Conservation (phyloP, 2,113 vertebrate genomes). For the Malurus cyaneus region DNA sequence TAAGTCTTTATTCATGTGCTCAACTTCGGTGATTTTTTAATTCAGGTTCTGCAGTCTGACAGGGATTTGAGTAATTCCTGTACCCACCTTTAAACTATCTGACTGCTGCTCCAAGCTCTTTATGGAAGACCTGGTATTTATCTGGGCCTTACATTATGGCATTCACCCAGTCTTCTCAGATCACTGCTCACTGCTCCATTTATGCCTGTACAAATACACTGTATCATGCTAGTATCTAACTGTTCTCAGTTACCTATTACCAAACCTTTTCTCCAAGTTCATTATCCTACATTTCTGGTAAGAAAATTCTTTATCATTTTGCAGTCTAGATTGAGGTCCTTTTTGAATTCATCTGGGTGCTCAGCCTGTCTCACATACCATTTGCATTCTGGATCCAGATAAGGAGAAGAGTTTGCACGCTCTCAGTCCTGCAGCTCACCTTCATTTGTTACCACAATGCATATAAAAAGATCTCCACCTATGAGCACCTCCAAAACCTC, state of each 20-base stretch:
- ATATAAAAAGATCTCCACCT: background rate
- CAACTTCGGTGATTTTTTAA: background rate
- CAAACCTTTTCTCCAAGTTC: background rate
- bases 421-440: background rate
- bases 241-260: background rate
- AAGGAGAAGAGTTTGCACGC: background rate
- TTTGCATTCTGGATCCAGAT: background rate
- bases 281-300: background rate
- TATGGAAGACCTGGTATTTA: background rate
- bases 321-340: background rate
- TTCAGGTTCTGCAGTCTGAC: background rate
- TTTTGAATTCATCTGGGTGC: background rate
- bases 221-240: background rate
- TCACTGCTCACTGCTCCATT: background rate
- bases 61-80: background rate
- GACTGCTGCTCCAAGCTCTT: background rate
- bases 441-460: background rate
- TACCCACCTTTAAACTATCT: background rate
- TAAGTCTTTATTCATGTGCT: background rate
- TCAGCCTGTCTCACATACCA: background rate
- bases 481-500: background rate
- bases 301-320: background rate
- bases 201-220: background rate
- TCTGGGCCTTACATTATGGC: background rate
- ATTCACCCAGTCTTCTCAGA: background rate